Conservation (phyloP, 2,888 invertebrate genomes). For the Apeira syringaria region DNA sequence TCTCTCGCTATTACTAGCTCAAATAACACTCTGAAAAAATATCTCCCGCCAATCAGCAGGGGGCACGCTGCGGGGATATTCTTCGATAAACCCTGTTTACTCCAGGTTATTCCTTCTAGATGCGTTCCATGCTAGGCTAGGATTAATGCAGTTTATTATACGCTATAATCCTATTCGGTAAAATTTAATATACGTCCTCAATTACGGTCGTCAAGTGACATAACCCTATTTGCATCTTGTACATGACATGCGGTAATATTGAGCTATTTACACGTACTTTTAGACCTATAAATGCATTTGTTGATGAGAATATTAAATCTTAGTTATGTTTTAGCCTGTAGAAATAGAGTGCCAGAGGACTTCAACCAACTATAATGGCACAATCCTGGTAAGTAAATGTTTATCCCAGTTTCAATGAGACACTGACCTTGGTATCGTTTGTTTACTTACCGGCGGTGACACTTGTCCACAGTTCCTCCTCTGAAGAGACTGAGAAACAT, state of each 20-base stretch:
- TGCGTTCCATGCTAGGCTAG: constrained; percentile 28
- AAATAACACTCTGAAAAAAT: constrained; percentile 61
- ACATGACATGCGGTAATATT: constrained; percentile 81
- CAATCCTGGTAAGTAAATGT: constrained; percentile 70
- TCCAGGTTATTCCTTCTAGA: constrained; percentile 36
- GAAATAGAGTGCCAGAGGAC: constrained; percentile 50
- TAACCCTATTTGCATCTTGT: constrained; percentile 79
- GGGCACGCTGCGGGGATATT: constrained; percentile 72
- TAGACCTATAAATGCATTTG: constrained; percentile 37
- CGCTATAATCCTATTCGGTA: constrained; percentile 39
- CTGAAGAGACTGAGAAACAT: constrained; percentile 65
- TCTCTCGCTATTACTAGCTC: constrained; percentile 33
- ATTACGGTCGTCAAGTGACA: constrained; percentile 77
- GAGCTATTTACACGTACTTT: constrained; percentile 50
- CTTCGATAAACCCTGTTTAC: constrained; percentile 43
- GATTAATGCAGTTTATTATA: constrained; percentile 38
- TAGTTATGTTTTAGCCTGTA: constrained; percentile 57
- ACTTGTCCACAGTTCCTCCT: constrained; percentile 62
- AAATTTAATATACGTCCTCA: constrained; percentile 57
- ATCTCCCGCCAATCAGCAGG: constrained; percentile 80
- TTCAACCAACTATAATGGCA: constrained; percentile 64
- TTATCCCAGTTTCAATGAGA: constrained; percentile 41
- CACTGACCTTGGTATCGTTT: constrained; percentile 61
- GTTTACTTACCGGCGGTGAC: constrained; percentile 54
- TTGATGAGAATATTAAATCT: constrained; percentile 37